Conservation (phyloP, 2,888 invertebrate species). For the Phaonia tiefii region DNA sequence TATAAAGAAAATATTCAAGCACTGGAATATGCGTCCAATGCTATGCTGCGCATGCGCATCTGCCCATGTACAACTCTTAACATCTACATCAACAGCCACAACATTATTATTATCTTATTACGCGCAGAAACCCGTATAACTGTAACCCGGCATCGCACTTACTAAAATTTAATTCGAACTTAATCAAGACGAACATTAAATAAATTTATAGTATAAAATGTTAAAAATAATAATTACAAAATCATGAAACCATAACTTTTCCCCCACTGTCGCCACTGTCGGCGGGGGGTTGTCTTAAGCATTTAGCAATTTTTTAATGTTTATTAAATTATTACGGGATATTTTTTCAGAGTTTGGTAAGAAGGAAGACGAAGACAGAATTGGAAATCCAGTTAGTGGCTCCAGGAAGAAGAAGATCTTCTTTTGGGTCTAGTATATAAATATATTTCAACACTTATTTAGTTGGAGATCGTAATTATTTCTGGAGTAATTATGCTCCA, state of each 20-base stretch:
- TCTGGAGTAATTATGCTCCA: slow-evolving; percentile 23
- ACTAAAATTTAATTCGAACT: neutral
- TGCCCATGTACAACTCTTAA: too few relatives aligned
- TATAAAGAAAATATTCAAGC: too few relatives aligned
- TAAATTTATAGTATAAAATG: slow-evolving; percentile 12
- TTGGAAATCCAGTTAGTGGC: too few relatives aligned
- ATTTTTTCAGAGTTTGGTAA: neutral
- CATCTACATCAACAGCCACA: neutral
- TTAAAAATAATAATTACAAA: neutral
- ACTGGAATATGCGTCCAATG: too few relatives aligned
- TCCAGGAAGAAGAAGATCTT: neutral
- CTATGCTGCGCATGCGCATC: too few relatives aligned
- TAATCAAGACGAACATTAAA: neutral
- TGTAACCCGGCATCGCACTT: too few relatives aligned
- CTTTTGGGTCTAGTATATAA: too few relatives aligned
- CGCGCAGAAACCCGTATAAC: neutral
- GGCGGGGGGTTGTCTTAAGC: neutral
- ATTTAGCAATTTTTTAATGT: slow-evolving; percentile 16
- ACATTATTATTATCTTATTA: slow-evolving; percentile 10
- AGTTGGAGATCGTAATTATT: slow-evolving; percentile 7
- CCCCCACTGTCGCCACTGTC: too few relatives aligned
- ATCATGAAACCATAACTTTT: neutral
- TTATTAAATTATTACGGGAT: slow-evolving; percentile 18
- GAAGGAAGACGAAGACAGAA: neutral
- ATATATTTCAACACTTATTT: slow-evolving; percentile 15